Evolutionary conservation across 2,113 vertebrate genomes (phyloP).

Genomic region (Trinectes maculatus): DNA sequence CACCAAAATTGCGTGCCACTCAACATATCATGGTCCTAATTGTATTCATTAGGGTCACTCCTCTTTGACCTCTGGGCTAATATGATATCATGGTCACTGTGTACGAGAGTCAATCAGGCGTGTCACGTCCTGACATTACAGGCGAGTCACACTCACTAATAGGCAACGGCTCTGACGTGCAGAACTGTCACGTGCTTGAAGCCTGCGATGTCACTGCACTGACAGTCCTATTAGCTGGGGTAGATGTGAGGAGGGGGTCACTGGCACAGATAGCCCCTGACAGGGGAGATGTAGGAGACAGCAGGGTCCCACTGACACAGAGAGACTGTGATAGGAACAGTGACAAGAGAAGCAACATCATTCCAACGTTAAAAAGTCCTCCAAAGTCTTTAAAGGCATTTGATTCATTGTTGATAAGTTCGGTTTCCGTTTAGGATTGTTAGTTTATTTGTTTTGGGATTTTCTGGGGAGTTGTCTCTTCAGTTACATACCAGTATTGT

Average conservation of each 20-base stretch:
- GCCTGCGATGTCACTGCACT: slow-evolving; percentile 52
- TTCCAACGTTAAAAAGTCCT: too few species aligned
- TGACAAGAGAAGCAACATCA: too few species aligned
- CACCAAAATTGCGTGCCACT: slow-evolving; percentile 6
- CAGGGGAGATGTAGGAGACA: slow-evolving; percentile 47
- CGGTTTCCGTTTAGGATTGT: too few species aligned
- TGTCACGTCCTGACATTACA: slow-evolving; percentile 65
- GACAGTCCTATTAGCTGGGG: slow-evolving; percentile 72
- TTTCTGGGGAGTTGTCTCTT: neutral
- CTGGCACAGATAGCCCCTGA: slow-evolving; percentile 70
- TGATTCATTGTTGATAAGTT: too few species aligned
- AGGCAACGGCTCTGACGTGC: slow-evolving; percentile 56
- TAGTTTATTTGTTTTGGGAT: too few species aligned
- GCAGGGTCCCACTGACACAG: slow-evolving; percentile 41
- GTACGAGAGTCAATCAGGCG: slow-evolving; percentile 67
- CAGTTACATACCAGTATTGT: neutral
- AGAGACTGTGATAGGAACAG: slow-evolving; percentile 47
- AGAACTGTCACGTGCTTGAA: slow-evolving; percentile 54
- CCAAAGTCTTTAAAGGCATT: too few species aligned
- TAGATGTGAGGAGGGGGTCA: slow-evolving; percentile 12
- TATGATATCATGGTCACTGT: slow-evolving; percentile 63
- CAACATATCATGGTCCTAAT: neutral
- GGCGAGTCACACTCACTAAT: slow-evolving; percentile 61
- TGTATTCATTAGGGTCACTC: slow-evolving; percentile 45
- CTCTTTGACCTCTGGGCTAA: slow-evolving; percentile 60